Percentiles rank a stretch among this genome's conserved stretches.
phyloP scores from a whole-genome alignment of 2,113 vertebrate genomes.

The Salvelinus fontinalis region DNA sequence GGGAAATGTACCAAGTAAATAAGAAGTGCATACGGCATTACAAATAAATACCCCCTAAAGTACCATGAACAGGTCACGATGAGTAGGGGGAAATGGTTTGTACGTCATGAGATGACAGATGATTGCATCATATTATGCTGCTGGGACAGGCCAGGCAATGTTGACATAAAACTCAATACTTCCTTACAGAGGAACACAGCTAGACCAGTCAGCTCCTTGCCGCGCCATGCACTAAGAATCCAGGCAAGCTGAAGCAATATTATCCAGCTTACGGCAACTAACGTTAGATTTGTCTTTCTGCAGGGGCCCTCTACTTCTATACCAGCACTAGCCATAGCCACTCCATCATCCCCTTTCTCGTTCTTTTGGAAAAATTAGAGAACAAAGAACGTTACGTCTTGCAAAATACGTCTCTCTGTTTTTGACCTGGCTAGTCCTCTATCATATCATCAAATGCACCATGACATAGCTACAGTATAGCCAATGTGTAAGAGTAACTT shows the following conservation, averaged over 20 bases:
- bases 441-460: too few species aligned
- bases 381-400: background rate
- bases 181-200: slow-evolving; percentile 71
- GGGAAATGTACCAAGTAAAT: background rate
- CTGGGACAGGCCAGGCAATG: slow-evolving; percentile 69
- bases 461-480: too few species aligned
- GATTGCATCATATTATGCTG: slow-evolving; percentile 71
- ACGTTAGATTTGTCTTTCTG: slow-evolving; percentile 62
- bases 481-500: slow-evolving; percentile 9
- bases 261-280: slow-evolving; percentile 64
- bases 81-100: background rate
- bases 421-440: background rate
- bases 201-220: slow-evolving; percentile 30
- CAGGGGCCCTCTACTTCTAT: slow-evolving; percentile 55
- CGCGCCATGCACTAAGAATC: slow-evolving; percentile 45
- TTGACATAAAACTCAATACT: slow-evolving; percentile 80
- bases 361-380: slow-evolving; percentile 47
- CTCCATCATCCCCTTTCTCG: slow-evolving; percentile 27
- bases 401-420: background rate
- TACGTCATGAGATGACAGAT: slow-evolving; percentile 67
- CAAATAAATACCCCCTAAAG: slow-evolving; percentile 45
- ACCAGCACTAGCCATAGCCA: slow-evolving; percentile 24
- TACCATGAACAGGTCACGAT: slow-evolving; percentile 37
- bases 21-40: slow-evolving; percentile 23
- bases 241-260: slow-evolving; percentile 67